Base-by-base conservation (phyloP, 1,140 invertebrate genomes). In the Heliconius himera region DNA sequence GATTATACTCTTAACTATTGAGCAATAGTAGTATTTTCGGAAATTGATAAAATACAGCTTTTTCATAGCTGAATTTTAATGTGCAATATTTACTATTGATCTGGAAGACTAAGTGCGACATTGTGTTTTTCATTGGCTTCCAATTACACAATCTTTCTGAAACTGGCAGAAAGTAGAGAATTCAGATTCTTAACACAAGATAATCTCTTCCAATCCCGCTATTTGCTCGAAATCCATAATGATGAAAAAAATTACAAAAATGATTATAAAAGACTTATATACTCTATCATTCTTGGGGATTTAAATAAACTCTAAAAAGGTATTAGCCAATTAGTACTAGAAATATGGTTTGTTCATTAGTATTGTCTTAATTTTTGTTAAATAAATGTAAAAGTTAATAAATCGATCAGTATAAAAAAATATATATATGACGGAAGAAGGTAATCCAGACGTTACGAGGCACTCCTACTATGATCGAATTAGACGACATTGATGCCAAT, bases 391-490 rank as follows among this genome's bases (percentile, higher is more conserved):
- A 73, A 71, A 49, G 16, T 38, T 72, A 38, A 22, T 72, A n/a
- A 36, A 72, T 8, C 70, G 18, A 72, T 72, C 33, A 26, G 22
- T 66, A 29, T 3, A 22, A 29, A 22, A 29, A 29, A 29, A 66
- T 13, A 13, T 72, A 8, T 46, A 36, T 36, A 78, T 86, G 81
- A 81, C 86, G 89, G 88, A 88, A 89, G 86, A 74, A 77, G 81
- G 76, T 84, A 88, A 90, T 91, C 85, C 70, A 73, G 74, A 83
- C 82, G 80, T 87, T 81, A 87, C 87, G 85, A 87, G 81, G 79
- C 83, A 78, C 78, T 84, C 85, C 86, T 80, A 84, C 86, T 84
- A 86, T 89, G 82, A 87, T 88, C 79, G 78, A 84, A 89, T 88
- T 83, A 88, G 81, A 77, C 78, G 83, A 83, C 84, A 86, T 85